Conservation (phyloP, 2,797 vertebrate species). For the Balearica regulorum region DNA sequence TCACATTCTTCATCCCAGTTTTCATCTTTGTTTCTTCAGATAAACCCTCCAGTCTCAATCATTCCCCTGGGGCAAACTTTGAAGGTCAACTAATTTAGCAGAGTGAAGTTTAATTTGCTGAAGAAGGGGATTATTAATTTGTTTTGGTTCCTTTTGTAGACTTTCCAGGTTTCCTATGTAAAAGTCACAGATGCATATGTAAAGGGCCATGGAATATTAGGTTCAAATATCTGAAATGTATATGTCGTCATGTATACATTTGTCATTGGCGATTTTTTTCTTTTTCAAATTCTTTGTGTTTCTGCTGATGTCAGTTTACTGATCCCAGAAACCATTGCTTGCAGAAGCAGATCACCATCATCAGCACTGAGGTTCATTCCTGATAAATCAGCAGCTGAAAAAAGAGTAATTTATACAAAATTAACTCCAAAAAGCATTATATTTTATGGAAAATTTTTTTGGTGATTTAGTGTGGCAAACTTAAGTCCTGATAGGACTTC, state of each 20-base stretch:
- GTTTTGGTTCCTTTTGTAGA: constrained; percentile 22
- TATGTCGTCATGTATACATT: not conserved
- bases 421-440: not conserved
- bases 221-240: not conserved
- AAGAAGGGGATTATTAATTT: constrained; percentile 51
- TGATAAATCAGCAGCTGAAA: not conserved
- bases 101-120: constrained; percentile 57
- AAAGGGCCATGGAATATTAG: not conserved
- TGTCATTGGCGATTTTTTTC: not conserved
- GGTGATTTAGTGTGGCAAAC: not conserved
- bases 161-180: constrained; percentile 9
- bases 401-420: not conserved
- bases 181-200: not conserved
- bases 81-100: constrained; percentile 57
- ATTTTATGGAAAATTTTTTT: not conserved
- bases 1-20: not conserved
- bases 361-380: not conserved
- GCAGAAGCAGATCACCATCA: not conserved
- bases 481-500: not conserved
- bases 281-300: not conserved
- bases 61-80: constrained; percentile 7
- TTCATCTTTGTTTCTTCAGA: constrained; percentile 45
- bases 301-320: not conserved
- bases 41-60: constrained; percentile 15
- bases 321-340: not conserved